A percentile compares a stretch with the other conserved stretches of the same genome.
These are phyloP conservation scores for Acridotheres tristis DNA, from an alignment of 2,797 vertebrate species.

Conservation along the genomic window DNA sequence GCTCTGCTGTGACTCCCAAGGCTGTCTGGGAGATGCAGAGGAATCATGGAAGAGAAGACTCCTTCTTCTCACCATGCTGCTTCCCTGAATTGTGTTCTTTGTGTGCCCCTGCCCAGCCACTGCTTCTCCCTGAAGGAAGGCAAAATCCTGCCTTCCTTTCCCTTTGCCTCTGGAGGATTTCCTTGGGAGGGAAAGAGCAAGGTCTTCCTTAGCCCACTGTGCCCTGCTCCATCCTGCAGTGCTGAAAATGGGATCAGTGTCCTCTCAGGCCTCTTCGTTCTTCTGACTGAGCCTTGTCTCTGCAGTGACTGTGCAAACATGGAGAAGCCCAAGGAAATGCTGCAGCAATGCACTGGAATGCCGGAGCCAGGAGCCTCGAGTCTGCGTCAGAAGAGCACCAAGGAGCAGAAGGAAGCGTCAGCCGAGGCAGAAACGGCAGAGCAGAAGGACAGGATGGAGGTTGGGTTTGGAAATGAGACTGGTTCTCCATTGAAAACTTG, in stretches of 20 bases:
- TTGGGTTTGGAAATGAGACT: not conserved
- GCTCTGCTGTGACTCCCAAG: too few relatives aligned
- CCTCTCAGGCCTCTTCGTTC: not conserved
- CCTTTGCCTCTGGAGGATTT: not conserved
- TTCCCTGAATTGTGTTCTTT: not conserved
- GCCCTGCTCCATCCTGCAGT: not conserved
- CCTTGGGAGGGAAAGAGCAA: not conserved
- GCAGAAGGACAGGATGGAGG: constrained; percentile 10
- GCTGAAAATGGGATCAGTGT: not conserved
- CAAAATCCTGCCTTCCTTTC: not conserved
- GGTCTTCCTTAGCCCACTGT: not conserved
- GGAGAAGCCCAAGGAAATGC: constrained; percentile 33
- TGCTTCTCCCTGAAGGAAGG: not conserved
- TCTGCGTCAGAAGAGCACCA: constrained; percentile 59
- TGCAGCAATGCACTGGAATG: constrained; percentile 76
- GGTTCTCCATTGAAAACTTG: not conserved
- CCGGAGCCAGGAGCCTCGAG: constrained; percentile 73
- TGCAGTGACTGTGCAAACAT: constrained; percentile 64
- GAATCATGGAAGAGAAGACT: not conserved
- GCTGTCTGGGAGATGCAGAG: too few relatives aligned
- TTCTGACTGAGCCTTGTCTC: not conserved
- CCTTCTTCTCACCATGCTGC: accelerated
- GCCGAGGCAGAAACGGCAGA: constrained; percentile 29
- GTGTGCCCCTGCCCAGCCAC: not conserved
- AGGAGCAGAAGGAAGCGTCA: constrained; percentile 51